Evolutionary conservation across 2,888 invertebrate genomes (phyloP).

Genomic region (Fragum sueziense): DNA sequence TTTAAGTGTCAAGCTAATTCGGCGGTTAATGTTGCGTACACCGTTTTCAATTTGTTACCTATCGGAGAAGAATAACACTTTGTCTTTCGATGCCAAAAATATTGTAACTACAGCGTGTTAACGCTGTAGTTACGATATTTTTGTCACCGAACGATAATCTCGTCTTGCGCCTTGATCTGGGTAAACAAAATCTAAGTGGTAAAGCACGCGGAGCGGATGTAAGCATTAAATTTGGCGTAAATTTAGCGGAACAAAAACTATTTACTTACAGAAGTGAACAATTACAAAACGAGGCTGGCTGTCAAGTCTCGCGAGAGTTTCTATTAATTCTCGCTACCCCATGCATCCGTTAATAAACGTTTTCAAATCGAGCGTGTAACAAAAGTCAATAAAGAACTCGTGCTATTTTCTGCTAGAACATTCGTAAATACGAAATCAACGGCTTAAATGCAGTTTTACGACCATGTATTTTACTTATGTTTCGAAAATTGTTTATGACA

Average conservation of each 20-base stretch:
- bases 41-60: conserved; percentile 43
- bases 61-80: no score
- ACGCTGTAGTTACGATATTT: no score
- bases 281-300: conserved; percentile 40
- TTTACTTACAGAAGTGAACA: conserved; percentile 54
- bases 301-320: conserved; percentile 35
- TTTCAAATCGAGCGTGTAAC: conserved; percentile 20
- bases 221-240: conserved; percentile 50
- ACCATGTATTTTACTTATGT: not conserved
- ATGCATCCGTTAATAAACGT: conserved; percentile 18
- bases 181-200: conserved; percentile 31
- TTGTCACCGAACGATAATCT: conserved; percentile 38
- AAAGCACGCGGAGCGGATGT: conserved; percentile 32
- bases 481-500: not conserved
- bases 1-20: conserved; percentile 55
- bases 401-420: not conserved
- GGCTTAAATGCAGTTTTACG: not conserved
- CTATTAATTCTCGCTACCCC: conserved; percentile 50
- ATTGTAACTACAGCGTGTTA: no score
- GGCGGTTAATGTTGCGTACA: conserved; percentile 54
- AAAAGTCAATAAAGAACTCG: conserved; percentile 19
- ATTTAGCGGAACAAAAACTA: conserved; percentile 64
- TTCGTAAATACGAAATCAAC: not conserved
- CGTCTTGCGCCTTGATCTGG: conserved; percentile 17
- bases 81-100: no score